These are phyloP conservation scores for Synaphobranchus kaupii DNA, from an alignment of 2,797 vertebrate genomes.

Conservation along the genomic window DNA sequence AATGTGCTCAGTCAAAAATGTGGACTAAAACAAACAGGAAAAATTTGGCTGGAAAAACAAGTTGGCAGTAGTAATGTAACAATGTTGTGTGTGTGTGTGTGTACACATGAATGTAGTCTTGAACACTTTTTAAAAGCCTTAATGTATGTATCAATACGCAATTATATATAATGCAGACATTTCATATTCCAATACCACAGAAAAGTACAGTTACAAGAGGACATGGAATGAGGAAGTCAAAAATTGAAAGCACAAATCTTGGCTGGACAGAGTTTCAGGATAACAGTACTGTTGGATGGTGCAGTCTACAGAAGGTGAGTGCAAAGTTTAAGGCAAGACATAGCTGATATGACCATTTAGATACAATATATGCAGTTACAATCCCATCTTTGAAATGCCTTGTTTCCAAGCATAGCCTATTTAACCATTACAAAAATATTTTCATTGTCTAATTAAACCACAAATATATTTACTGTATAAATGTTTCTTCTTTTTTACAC, in stretches of 20 bases:
- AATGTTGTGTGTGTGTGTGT: too few species aligned
- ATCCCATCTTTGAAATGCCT: not conserved
- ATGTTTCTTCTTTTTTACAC: conserved; percentile 13
- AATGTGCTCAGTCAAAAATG: not conserved
- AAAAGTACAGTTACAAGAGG: not conserved
- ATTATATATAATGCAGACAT: not conserved
- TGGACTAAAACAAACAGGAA: not conserved
- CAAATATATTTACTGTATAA: not conserved
- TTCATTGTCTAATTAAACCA: not conserved
- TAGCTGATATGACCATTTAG: not conserved
- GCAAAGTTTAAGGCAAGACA: not conserved
- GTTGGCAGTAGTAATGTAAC: too few species aligned
- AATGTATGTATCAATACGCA: not conserved
- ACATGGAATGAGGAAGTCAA: not conserved
- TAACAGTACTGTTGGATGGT: not conserved
- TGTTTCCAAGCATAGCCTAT: not conserved
- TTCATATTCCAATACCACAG: not conserved
- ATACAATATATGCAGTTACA: not conserved
- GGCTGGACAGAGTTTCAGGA: not conserved
- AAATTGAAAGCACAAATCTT: not conserved
- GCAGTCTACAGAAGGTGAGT: not conserved
- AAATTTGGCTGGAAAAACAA: too few species aligned
- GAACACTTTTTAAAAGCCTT: not conserved
- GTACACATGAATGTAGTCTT: not conserved
- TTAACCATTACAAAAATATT: not conserved